Conservation (phyloP, 2,113 vertebrate genomes). For the Anas platyrhynchos region DNA sequence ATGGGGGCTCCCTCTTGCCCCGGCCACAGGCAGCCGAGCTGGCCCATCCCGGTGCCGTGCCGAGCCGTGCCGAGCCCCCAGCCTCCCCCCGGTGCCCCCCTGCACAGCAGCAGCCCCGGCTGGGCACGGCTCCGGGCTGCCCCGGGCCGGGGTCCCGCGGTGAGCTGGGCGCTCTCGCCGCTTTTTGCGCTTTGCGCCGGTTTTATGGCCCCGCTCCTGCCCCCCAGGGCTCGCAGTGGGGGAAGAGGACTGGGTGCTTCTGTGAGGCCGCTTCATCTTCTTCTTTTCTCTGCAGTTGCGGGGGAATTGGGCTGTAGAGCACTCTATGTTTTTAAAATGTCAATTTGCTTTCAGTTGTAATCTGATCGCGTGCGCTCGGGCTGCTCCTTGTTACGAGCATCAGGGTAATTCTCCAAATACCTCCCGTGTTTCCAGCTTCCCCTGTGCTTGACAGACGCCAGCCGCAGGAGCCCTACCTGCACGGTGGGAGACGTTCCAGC, state of each 20-base stretch:
- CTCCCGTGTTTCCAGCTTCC: not conserved
- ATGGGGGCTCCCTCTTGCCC: too few species aligned
- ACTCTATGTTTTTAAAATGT: not conserved
- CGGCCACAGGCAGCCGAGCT: too few species aligned
- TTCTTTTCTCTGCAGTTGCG: fast-evolving
- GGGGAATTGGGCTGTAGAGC: not conserved
- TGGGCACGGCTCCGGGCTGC: too few species aligned
- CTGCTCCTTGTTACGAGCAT: fast-evolving
- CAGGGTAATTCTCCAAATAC: not conserved
- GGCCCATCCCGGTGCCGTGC: not conserved
- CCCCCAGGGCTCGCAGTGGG: too few species aligned
- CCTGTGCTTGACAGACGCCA: not conserved
- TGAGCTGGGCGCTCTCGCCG: too few species aligned
- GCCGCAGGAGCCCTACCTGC: too few species aligned
- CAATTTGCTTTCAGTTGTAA: not conserved
- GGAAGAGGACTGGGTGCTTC: not conserved
- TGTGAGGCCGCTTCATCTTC: not conserved
- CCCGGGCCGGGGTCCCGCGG: too few species aligned
- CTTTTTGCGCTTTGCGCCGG: not conserved
- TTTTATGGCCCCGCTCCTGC: fast-evolving
- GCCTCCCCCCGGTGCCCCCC: not conserved
- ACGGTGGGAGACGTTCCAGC: not conserved
- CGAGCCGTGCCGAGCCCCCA: not conserved
- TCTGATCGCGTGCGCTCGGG: not conserved
- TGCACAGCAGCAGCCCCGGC: too few species aligned